A percentile compares a stretch with the other conserved stretches of the same genome.
Evolutionary conservation across 2,888 invertebrate species (phyloP).

Genomic region (Trissoscelio sp.): DNA sequence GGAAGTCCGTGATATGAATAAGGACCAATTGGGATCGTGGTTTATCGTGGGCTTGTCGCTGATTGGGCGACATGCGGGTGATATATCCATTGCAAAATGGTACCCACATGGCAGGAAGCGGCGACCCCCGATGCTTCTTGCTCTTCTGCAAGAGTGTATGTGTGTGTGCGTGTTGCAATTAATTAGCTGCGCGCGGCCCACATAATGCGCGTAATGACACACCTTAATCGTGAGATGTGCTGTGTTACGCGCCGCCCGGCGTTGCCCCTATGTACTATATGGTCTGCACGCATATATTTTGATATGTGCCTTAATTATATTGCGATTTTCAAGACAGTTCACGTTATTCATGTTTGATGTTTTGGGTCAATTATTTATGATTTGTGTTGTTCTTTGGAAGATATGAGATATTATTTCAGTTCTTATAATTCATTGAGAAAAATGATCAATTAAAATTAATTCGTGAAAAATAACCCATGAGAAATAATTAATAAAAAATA

Average conservation of each 20-base stretch:
- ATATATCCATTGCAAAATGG: slow-evolving; percentile 46
- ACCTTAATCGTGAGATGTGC: slow-evolving; percentile 55
- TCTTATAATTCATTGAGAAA: too few relatives aligned
- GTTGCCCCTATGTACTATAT: slow-evolving; percentile 27
- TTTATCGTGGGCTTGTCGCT: slow-evolving; percentile 35
- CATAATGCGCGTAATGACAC: slow-evolving; percentile 72
- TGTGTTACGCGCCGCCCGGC: slow-evolving; percentile 45
- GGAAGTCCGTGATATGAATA: slow-evolving; percentile 44
- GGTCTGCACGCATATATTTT: slow-evolving; percentile 26
- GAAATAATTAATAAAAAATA: too few relatives aligned
- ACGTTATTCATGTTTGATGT: too few relatives aligned
- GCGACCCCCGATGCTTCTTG: slow-evolving; percentile 45
- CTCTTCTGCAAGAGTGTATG: too few relatives aligned
- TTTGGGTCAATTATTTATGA: slow-evolving; percentile 12
- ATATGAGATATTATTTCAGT: too few relatives aligned
- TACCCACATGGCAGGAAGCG: slow-evolving; percentile 64
- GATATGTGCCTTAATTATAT: slow-evolving; percentile 14
- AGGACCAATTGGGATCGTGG: slow-evolving; percentile 44
- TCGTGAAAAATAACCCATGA: too few relatives aligned
- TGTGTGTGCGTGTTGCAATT: slow-evolving; percentile 74
- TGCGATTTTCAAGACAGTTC: slow-evolving; percentile 25
- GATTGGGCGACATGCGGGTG: slow-evolving; percentile 62
- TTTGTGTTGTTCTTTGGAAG: too few relatives aligned
- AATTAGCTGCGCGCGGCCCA: slow-evolving; percentile 73
- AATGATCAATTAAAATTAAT: too few relatives aligned